Conservation (phyloP, 2,113 vertebrate species). For the Coptodon rendalli region DNA sequence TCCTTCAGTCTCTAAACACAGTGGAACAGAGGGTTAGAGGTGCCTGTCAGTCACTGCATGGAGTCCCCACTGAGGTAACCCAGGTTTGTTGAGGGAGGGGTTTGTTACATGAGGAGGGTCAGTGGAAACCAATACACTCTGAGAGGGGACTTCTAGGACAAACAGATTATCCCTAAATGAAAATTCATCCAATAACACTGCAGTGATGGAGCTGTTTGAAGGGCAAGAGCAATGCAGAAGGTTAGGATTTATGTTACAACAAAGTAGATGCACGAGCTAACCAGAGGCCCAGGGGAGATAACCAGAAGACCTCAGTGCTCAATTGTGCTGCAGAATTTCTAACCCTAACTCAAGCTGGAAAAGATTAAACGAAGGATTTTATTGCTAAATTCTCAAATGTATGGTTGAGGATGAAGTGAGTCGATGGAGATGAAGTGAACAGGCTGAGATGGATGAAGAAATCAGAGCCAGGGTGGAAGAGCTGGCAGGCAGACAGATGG, state of each 20-base stretch:
- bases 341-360: not conserved
- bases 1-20: constrained; percentile 37
- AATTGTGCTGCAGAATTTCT: not conserved
- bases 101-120: not conserved
- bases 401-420: not conserved
- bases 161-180: not conserved
- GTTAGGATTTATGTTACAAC: not conserved
- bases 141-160: not conserved
- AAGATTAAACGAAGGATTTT: not conserved
- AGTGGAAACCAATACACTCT: not conserved
- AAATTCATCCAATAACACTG: not conserved
- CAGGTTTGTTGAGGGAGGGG: not conserved
- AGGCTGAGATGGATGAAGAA: not conserved
- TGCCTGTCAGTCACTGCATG: constrained; percentile 45
- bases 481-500: not conserved
- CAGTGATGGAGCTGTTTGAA: not conserved
- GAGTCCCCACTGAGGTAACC: constrained; percentile 22
- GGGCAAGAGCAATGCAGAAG: not conserved
- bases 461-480: not conserved
- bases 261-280: not conserved
- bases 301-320: not conserved
- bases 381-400: not conserved
- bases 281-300: not conserved
- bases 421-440: not conserved
- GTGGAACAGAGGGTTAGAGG: constrained; percentile 35